A percentile compares a stretch with the other conserved stretches of the same genome.
phyloP scores from a whole-genome alignment of 2,888 invertebrate species.

The Noctua janthina region DNA sequence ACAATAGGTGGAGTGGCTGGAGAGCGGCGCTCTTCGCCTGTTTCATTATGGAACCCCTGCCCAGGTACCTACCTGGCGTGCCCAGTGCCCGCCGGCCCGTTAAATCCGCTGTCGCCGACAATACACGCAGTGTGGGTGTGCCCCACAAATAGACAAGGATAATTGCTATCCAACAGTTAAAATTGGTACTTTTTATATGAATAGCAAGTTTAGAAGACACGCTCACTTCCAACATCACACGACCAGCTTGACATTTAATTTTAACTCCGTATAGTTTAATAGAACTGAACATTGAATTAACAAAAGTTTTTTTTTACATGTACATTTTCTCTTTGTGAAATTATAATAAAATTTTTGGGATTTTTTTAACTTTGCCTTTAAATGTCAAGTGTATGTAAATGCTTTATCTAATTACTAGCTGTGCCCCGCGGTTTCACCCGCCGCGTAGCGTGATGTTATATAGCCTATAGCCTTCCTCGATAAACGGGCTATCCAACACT shows the following conservation, averaged over 20 bases:
- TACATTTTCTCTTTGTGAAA: slow-evolving; percentile 32
- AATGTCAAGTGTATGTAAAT: slow-evolving; percentile 25
- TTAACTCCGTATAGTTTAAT: slow-evolving; percentile 19
- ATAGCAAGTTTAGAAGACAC: slow-evolving; percentile 25
- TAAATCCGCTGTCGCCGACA: slow-evolving; percentile 73
- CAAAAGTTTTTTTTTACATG: slow-evolving; percentile 12
- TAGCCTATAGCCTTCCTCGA: too few relatives aligned
- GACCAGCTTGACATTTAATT: slow-evolving; percentile 26
- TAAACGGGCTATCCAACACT: too few relatives aligned
- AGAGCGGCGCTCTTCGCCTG: slow-evolving; percentile 68
- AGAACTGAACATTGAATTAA: slow-evolving; percentile 27
- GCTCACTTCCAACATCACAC: slow-evolving; percentile 10
- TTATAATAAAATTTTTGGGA: slow-evolving; percentile 33
- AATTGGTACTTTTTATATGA: slow-evolving; percentile 53
- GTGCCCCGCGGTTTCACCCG: too few relatives aligned
- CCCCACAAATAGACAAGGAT: slow-evolving; percentile 67
- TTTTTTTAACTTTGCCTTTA: slow-evolving; percentile 23
- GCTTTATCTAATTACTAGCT: slow-evolving; percentile 11
- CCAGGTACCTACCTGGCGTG: slow-evolving; percentile 69
- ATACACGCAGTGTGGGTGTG: slow-evolving; percentile 75
- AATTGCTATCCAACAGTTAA: slow-evolving; percentile 68
- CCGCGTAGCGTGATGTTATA: too few relatives aligned
- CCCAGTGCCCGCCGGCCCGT: slow-evolving; percentile 69
- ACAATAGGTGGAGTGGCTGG: slow-evolving; percentile 76
- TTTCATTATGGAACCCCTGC: slow-evolving; percentile 62